Evolutionary conservation across 2,888 invertebrate species (phyloP), one percentile per base, ranked within the genome.

Genomic region (Tineola bisselliella): DNA sequence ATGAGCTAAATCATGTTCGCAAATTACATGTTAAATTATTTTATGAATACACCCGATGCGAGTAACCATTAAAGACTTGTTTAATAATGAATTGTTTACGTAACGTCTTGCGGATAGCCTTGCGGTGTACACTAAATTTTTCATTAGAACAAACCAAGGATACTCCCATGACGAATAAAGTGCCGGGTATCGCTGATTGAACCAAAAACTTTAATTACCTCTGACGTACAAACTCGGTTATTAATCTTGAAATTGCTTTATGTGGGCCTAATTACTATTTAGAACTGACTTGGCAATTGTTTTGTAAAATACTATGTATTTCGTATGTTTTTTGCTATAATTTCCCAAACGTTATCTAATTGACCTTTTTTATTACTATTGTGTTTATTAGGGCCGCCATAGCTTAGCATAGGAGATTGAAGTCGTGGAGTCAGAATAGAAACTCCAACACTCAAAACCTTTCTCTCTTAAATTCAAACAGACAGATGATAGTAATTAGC

Each of bases 181-280:
- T 43, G 13, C 43, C 43, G 43, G 17, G 12, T 13, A 48, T 48
- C n/a, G 10, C 48, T 17, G 17, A 48, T 17, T 48, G 17, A 48
- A 48, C 48, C 48, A 10, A 48, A 48, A 48, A 48, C 48, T 48
- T 48, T 48, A 48, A 48, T 48, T 48, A 48, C 15, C 17, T n/a
- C 38, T 13, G 17, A 48, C 48, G 48, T 48, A 48, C 38, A 10
- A 31, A 38, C 38, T 12, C 38, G 3, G 48, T 17, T 48, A 48
- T 48, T 48, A 48, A 48, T 48, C 48, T n/a, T 15, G 2, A n/a
- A 48, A 38, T 38, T 38, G 38, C 10, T 38, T 38, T 38, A 25
- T 25, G 25, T 25, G 6, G 25, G 25, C 25, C 6, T 25, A 38
- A 38, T 38, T 38, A 38, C 38, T 12, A 38, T 38, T 25, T 25